Evolutionary conservation across 2,113 vertebrate genomes (phyloP).

Genomic region (Menura novaehollandiae): DNA sequence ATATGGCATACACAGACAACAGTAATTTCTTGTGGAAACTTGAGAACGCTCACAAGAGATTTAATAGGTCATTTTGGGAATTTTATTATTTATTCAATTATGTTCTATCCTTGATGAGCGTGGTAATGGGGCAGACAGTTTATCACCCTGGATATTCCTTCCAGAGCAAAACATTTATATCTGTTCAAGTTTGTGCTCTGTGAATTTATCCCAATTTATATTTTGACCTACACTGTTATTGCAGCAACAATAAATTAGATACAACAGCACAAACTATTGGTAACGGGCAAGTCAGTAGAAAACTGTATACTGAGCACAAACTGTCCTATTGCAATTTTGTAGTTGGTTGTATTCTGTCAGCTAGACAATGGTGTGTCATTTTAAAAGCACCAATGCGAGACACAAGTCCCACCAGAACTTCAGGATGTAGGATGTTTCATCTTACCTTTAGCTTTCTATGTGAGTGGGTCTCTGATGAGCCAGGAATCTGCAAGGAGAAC

Average conservation of each 20-base stretch:
- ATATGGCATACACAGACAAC: neutral
- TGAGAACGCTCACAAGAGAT: neutral
- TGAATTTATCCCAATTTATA: neutral
- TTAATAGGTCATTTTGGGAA: neutral
- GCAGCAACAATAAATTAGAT: neutral
- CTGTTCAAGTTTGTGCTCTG: neutral
- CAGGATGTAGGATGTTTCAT: neutral
- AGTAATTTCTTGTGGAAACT: neutral
- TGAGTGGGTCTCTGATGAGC: neutral
- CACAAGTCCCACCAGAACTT: neutral
- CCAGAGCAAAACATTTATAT: neutral
- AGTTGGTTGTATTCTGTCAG: neutral
- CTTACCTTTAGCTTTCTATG: constrained; percentile 47
- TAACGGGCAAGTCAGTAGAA: neutral
- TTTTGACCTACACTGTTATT: neutral
- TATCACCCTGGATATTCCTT: neutral
- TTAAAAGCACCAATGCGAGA: neutral
- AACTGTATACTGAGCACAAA: neutral
- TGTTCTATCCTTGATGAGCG: neutral
- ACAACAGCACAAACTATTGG: neutral
- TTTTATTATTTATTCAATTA: neutral
- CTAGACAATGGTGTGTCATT: neutral
- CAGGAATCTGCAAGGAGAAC: neutral
- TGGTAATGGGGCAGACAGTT: neutral
- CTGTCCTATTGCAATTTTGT: neutral